phyloP scores from a whole-genome alignment of 2,113 vertebrate species.

The Gambusia affinis region DNA sequence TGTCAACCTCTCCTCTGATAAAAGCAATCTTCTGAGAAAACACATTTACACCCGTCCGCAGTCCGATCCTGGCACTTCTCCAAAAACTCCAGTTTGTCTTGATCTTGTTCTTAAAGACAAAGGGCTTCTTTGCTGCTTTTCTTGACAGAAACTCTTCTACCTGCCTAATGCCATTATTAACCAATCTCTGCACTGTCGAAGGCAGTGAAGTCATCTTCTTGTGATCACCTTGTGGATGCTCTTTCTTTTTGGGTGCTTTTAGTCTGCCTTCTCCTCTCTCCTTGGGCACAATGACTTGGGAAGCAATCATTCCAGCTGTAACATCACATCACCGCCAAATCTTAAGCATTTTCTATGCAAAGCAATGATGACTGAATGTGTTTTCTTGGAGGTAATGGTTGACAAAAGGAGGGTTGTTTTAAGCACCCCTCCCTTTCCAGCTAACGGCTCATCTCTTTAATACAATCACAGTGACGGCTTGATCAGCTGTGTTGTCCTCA shows the following conservation, averaged over 20 bases:
- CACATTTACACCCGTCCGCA: neutral
- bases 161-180: neutral
- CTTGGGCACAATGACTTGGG: neutral
- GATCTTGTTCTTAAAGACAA: neutral
- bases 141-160: neutral
- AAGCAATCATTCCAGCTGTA: neutral
- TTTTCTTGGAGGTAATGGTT: neutral
- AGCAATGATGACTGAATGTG: neutral
- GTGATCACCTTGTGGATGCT: neutral
- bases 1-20: neutral
- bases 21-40: neutral
- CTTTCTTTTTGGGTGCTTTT: neutral
- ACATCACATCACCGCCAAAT: neutral
- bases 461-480: neutral
- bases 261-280: neutral
- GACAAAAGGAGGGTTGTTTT: neutral
- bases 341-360: neutral
- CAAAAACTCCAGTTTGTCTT: neutral
- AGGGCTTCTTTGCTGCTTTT: neutral
- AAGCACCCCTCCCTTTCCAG: neutral
- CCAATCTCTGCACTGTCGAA: neutral
- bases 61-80: neutral
- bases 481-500: neutral
- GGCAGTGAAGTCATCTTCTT: neutral
- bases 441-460: neutral